Conservation (phyloP, 2,888 invertebrate genomes). For the Callosobruchus maculatus region DNA sequence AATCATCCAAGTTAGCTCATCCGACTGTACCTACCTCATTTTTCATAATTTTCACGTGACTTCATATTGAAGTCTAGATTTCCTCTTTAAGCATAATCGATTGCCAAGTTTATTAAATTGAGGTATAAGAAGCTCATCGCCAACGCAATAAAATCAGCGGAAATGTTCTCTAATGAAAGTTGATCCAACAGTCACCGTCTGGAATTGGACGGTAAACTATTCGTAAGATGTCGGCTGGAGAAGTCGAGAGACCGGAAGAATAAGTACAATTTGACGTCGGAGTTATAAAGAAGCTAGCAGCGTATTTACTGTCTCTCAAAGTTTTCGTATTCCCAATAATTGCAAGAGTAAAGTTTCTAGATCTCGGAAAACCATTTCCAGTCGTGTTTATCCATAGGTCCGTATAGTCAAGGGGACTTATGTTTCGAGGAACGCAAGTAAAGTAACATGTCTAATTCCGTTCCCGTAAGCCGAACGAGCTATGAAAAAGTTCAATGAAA, state of each 20-base stretch:
- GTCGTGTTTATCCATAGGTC: background rate
- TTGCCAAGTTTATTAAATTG: no score
- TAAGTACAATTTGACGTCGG: background rate
- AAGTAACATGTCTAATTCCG: no score
- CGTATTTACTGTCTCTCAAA: background rate
- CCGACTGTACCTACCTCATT: no score
- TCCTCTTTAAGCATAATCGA: no score
- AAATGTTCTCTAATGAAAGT: background rate
- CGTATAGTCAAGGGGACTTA: background rate
- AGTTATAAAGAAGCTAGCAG: background rate
- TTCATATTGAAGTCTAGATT: no score
- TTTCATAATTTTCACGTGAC: no score
- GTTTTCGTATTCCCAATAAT: background rate
- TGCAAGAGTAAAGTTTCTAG: background rate
- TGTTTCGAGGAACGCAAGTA: background rate
- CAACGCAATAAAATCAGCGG: no score
- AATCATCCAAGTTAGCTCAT: no score
- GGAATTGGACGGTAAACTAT: background rate
- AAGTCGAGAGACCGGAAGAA: background rate
- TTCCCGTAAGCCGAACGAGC: no score
- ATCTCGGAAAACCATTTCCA: background rate
- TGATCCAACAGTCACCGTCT: background rate
- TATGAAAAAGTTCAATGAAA: no score
- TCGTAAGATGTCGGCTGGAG: background rate
- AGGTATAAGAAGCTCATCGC: no score